Evolutionary conservation across 2,888 invertebrate genomes (phyloP).

Genomic region (Melikaiella ostensackeni): DNA sequence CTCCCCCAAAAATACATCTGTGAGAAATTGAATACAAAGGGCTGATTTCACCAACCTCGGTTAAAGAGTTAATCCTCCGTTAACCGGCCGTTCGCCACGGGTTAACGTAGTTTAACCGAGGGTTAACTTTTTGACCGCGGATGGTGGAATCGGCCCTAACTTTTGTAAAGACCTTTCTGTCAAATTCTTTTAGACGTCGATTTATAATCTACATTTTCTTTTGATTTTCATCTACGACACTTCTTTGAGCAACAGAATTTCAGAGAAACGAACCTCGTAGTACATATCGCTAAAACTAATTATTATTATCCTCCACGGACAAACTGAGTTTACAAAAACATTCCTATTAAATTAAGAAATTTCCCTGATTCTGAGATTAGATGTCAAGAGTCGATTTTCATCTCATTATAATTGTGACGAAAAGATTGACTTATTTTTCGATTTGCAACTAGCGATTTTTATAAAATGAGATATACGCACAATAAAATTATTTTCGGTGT

Average conservation of each 20-base stretch:
- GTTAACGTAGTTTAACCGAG: no score
- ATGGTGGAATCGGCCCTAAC: no score
- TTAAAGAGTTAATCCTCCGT: no score
- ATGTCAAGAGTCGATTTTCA: constrained; percentile 11
- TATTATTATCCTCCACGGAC: constrained; percentile 1
- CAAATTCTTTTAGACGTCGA: background rate
- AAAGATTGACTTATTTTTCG: background rate
- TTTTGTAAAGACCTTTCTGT: background rate
- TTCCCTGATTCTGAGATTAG: constrained; percentile 7
- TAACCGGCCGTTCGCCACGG: no score
- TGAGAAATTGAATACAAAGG: background rate
- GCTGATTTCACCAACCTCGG: no score
- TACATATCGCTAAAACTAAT: constrained; percentile 15
- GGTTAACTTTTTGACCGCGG: no score
- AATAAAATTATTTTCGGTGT: constrained; percentile 14
- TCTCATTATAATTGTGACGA: background rate
- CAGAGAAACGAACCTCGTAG: background rate
- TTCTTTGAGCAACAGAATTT: constrained; percentile 33
- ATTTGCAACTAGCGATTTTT: background rate
- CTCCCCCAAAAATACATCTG: background rate
- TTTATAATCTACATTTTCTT: background rate
- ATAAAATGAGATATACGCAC: background rate
- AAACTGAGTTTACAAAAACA: constrained; percentile 3
- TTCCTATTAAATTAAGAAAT: background rate
- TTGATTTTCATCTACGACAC: constrained; percentile 1